Evolutionary conservation across 2,113 vertebrate genomes (phyloP).

Genomic region (Sinocyclocheilus grahami): DNA sequence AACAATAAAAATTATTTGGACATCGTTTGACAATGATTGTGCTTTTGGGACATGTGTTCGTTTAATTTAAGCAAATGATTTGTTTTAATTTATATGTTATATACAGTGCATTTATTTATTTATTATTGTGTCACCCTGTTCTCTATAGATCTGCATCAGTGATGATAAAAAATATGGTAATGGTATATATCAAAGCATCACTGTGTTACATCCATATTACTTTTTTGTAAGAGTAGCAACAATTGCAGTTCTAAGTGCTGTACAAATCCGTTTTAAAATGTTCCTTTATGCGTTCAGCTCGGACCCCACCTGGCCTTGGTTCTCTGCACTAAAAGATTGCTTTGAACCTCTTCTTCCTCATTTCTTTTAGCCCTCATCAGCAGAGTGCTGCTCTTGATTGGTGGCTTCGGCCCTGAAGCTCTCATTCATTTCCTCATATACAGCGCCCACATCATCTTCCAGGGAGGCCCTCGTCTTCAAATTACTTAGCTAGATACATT

Average conservation of each 20-base stretch:
- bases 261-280: background rate
- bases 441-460: constrained; percentile 50
- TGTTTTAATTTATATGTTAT: background rate
- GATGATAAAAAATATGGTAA: too few relatives aligned
- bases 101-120: background rate
- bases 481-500: constrained; percentile 68
- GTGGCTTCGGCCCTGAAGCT: constrained; percentile 52
- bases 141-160: too few relatives aligned
- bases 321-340: constrained; percentile 23
- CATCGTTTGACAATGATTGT: too few relatives aligned
- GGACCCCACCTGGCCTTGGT: constrained; percentile 15
- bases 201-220: background rate
- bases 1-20: background rate
- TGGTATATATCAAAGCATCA: too few relatives aligned
- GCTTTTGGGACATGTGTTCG: background rate
- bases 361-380: background rate
- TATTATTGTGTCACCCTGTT: background rate
- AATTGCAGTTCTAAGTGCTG: background rate
- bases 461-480: constrained; percentile 58
- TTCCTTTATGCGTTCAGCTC: background rate
- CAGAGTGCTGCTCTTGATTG: constrained; percentile 58
- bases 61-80: background rate
- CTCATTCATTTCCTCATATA: constrained; percentile 67
- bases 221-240: background rate
- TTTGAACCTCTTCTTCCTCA: constrained; percentile 9